phyloP scores from a whole-genome alignment of 92 coral and sea anemone species.

The Meandrina meandrites region DNA sequence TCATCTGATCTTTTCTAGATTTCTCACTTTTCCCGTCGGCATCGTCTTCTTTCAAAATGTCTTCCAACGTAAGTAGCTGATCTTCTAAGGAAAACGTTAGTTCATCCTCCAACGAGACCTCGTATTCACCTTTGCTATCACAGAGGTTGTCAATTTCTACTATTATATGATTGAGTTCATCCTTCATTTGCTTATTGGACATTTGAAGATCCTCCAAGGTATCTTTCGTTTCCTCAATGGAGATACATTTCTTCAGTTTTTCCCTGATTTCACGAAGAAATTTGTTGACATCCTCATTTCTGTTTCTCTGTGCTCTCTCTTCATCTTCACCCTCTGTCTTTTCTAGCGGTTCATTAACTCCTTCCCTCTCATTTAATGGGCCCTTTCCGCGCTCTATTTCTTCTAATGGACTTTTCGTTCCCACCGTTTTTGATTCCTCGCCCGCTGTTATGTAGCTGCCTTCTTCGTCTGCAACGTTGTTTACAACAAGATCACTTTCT shows the following conservation, averaged over 20 bases:
- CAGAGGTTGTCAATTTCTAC: conserved; percentile 26
- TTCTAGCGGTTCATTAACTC: neutral
- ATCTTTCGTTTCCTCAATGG: conserved; percentile 12
- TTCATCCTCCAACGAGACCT: neutral
- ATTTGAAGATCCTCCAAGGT: conserved; percentile 33
- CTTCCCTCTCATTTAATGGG: neutral
- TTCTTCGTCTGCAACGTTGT: neutral
- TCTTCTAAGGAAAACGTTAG: conserved; percentile 2
- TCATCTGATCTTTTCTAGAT: conserved; percentile 33
- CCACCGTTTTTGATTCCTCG: neutral
- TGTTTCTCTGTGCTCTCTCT: neutral
- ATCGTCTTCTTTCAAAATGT: neutral
- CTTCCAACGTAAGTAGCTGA: conserved; percentile 16
- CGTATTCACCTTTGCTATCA: neutral
- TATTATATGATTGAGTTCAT: conserved; percentile 31
- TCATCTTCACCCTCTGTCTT: neutral
- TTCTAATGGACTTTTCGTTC: neutral
- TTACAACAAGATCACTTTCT: conserved; percentile 2
- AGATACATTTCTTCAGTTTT: conserved; percentile 11
- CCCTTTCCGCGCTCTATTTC: neutral
- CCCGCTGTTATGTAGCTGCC: neutral
- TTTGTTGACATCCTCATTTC: neutral
- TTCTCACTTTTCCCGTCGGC: conserved; percentile 13
- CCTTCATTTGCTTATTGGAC: conserved; percentile 44
- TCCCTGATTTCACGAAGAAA: conserved; percentile 13